These are phyloP conservation scores for Apoderus coryli DNA, from an alignment of 2,888 invertebrate species.

Conservation along the genomic window DNA sequence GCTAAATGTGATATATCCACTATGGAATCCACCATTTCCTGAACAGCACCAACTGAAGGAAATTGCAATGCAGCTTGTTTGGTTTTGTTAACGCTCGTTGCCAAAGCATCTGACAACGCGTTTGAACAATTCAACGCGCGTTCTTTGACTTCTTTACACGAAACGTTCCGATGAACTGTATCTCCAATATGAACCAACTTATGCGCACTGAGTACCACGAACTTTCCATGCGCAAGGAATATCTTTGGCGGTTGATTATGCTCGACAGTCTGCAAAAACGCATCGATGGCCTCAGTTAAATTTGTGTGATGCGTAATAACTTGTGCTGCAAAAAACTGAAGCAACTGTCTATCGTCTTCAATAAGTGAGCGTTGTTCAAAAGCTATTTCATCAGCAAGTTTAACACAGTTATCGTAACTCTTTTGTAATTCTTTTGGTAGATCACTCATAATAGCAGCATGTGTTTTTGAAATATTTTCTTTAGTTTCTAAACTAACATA, in stretches of 20 bases:
- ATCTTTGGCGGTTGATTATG: conserved; percentile 88
- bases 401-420: conserved; percentile 59
- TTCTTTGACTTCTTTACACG: conserved; percentile 56
- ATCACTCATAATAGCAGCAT: conserved; percentile 57
- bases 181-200: conserved; percentile 90
- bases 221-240: conserved; percentile 87
- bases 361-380: conserved; percentile 42
- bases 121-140: conserved; percentile 64
- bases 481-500: conserved; percentile 77
- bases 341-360: conserved; percentile 66
- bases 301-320: conserved; percentile 72
- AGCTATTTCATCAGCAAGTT: conserved; percentile 52
- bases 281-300: conserved; percentile 79
- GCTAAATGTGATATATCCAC: conserved; percentile 75
- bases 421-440: conserved; percentile 59
- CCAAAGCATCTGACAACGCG: conserved; percentile 65
- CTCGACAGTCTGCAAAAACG: conserved; percentile 81
- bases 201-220: conserved; percentile 87
- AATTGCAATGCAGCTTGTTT: conserved; percentile 85
- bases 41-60: conserved; percentile 79
- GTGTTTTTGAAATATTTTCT: conserved; percentile 52
- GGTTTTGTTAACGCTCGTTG: conserved; percentile 72
- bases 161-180: conserved; percentile 76
- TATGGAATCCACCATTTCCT: conserved; percentile 87
- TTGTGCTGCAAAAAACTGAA: conserved; percentile 79